These are phyloP conservation scores for Drepanosiphum platanoidis DNA, from an alignment of 2,888 invertebrate genomes.

Conservation along the genomic window DNA sequence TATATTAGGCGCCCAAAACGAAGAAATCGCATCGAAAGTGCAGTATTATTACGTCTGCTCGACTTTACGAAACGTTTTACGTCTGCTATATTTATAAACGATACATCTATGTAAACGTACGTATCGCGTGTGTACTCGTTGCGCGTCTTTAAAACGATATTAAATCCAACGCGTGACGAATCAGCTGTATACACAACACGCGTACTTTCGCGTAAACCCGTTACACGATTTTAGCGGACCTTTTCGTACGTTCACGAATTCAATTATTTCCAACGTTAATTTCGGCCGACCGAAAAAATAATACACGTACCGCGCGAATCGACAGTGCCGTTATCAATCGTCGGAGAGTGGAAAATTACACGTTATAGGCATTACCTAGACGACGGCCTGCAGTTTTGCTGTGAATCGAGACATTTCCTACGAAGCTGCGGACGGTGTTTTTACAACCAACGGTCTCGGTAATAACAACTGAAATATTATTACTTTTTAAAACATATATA, in stretches of 20 bases:
- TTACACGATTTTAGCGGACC: constrained; percentile 11
- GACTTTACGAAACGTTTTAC: too few relatives aligned
- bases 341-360: background rate
- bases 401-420: background rate
- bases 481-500: background rate
- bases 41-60: too few relatives aligned
- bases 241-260: constrained; percentile 5
- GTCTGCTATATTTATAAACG: too few relatives aligned
- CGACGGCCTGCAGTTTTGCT: background rate
- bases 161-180: constrained; percentile 4
- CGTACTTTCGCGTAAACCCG: background rate
- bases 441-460: background rate
- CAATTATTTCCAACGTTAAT: constrained; percentile 14
- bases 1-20: too few relatives aligned
- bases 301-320: too few relatives aligned
- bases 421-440: too few relatives aligned
- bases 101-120: too few relatives aligned
- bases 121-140: too few relatives aligned
- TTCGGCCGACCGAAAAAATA: too few relatives aligned
- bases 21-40: too few relatives aligned
- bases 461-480: background rate
- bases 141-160: too few relatives aligned
- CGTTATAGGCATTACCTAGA: too few relatives aligned
- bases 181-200: background rate
- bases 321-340: background rate